Evolutionary conservation across 2,113 vertebrate genomes (phyloP).

Genomic region (Entelurus aequoreus): DNA sequence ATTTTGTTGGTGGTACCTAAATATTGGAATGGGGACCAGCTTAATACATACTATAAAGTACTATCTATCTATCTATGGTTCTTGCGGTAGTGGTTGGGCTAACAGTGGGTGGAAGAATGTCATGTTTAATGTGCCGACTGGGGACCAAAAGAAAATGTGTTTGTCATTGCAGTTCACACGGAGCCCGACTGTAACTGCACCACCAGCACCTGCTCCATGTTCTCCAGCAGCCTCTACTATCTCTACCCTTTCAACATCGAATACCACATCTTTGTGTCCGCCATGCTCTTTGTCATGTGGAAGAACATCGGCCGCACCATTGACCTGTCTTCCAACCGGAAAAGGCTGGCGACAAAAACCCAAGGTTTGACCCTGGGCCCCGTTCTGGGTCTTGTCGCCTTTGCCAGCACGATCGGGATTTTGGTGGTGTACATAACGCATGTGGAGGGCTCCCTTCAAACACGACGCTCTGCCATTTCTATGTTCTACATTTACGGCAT

Average conservation of each 20-base stretch:
- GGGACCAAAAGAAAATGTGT: neutral
- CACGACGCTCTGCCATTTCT: slow-evolving; percentile 77
- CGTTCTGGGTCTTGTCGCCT: slow-evolving; percentile 75
- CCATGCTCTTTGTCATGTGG: slow-evolving; percentile 92
- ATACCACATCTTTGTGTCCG: slow-evolving; percentile 95
- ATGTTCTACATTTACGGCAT: slow-evolving; percentile 90
- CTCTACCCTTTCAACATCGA: slow-evolving; percentile 96
- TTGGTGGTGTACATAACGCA: slow-evolving; percentile 86
- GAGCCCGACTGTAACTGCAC: slow-evolving; percentile 85
- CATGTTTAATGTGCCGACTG: no score
- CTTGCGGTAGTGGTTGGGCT: no score
- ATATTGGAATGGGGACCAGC: no score
- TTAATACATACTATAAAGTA: no score
- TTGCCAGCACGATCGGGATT: slow-evolving; percentile 83
- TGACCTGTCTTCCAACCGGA: slow-evolving; percentile 69
- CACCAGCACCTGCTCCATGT: slow-evolving; percentile 77
- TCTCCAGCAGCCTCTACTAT: slow-evolving; percentile 86
- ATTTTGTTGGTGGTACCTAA: no score
- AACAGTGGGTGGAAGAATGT: no score
- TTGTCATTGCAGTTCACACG: slow-evolving; percentile 69
- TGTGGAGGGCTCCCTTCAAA: slow-evolving; percentile 75
- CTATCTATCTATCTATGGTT: no score
- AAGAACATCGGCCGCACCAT: slow-evolving; percentile 89
- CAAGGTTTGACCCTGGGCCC: slow-evolving; percentile 74
- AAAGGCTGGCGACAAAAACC: slow-evolving; percentile 61